A percentile compares a stretch with the other conserved stretches of the same genome.
Conservation (phyloP, 2,888 invertebrate species). For the Seira musarum region DNA sequence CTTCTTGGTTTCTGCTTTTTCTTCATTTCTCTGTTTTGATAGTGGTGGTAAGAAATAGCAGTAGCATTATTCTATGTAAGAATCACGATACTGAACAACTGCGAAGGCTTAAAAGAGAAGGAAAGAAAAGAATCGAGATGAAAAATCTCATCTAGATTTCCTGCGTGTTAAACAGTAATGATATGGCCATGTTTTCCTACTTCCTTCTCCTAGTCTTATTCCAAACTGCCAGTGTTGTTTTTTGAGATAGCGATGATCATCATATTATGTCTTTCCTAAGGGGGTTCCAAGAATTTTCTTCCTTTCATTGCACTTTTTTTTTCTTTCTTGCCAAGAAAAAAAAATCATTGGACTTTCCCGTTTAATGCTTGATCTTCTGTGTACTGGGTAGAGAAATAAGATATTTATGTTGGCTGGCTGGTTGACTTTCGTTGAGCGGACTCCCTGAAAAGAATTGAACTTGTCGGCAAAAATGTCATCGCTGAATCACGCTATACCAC, state of each 20-base stretch:
- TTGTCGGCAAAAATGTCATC: slow-evolving; percentile 38
- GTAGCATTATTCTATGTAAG: no score
- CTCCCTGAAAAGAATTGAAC: slow-evolving; percentile 34
- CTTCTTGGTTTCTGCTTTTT: no score
- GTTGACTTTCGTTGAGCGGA: no score
- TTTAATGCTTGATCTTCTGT: no score
- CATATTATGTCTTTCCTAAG: slow-evolving; percentile 38
- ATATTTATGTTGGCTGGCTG: no score
- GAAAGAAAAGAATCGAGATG: slow-evolving; percentile 12
- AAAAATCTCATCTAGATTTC: slow-evolving; percentile 53
- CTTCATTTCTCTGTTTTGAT: slow-evolving; percentile 28
- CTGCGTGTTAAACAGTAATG: slow-evolving; percentile 52
- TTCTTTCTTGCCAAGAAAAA: slow-evolving; percentile 13
- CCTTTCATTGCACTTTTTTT: slow-evolving; percentile 7
- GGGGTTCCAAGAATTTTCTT: no score
- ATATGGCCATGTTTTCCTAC: slow-evolving; percentile 37
- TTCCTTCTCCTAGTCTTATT: slow-evolving; percentile 5
- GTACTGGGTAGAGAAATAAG: no score
- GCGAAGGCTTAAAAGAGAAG: not conserved
- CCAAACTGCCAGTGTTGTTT: slow-evolving; percentile 2
- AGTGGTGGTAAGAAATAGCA: no score
- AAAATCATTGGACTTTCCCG: slow-evolving; percentile 40
- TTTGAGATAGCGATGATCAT: slow-evolving; percentile 11
- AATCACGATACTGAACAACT: no score
- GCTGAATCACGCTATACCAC: slow-evolving; percentile 40